Evolutionary conservation across 2,888 invertebrate species (phyloP).

Genomic region (Dichetophora obliterata): DNA sequence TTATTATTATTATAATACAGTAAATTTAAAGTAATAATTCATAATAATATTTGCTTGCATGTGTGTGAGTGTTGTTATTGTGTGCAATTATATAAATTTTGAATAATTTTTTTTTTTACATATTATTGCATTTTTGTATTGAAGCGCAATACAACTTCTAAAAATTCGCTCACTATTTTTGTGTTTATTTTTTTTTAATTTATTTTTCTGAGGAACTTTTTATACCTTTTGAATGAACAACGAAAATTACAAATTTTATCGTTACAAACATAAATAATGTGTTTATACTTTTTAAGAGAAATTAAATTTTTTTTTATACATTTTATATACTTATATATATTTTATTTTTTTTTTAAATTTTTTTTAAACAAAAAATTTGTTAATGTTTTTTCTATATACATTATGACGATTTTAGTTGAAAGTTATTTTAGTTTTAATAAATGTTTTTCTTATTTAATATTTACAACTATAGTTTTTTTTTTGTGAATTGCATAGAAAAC

Average conservation of each 20-base stretch:
- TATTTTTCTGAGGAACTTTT: slow-evolving; percentile 77
- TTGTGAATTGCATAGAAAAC: slow-evolving; percentile 24
- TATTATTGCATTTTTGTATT: slow-evolving; percentile 26
- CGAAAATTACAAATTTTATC: slow-evolving; percentile 63
- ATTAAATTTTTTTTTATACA: slow-evolving; percentile 38
- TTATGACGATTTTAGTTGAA: slow-evolving; percentile 33
- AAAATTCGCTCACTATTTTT: slow-evolving; percentile 55
- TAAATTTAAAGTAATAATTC: slow-evolving; percentile 24
- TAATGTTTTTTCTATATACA: slow-evolving; percentile 10
- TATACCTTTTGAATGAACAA: slow-evolving; percentile 74
- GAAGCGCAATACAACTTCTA: slow-evolving; percentile 38
- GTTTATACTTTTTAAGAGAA: slow-evolving; percentile 39
- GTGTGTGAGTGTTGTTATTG: slow-evolving; percentile 5
- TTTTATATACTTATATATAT: neutral
- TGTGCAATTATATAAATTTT: neutral
- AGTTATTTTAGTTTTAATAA: neutral
- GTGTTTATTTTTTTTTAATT: neutral
- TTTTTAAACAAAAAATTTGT: slow-evolving; percentile 24
- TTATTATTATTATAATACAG: neutral
- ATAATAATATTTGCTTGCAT: neutral
- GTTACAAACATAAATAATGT: slow-evolving; percentile 55
- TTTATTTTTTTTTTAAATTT: slow-evolving; percentile 7
- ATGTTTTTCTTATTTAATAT: neutral
- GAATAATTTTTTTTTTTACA: neutral
- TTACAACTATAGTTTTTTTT: neutral